Evolutionary conservation across 1,140 invertebrate genomes (phyloP).

Genomic region (Zaprionus capensis): DNA sequence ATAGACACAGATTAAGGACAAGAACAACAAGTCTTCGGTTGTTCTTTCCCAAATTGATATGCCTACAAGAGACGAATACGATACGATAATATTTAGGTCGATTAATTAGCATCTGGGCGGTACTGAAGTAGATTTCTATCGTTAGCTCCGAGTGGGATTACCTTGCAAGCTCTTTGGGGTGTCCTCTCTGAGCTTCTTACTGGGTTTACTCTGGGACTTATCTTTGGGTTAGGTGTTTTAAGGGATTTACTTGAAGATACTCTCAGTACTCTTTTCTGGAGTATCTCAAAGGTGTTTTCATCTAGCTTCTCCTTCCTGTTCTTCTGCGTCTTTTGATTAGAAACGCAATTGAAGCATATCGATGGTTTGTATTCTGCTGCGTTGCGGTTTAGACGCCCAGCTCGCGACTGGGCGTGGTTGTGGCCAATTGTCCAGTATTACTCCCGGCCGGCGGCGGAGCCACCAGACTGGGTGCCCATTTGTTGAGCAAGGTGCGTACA

Average conservation of each 20-base stretch:
- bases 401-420: slow-evolving; percentile 81
- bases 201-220: background rate
- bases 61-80: slow-evolving; percentile 1
- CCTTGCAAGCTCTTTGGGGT: background rate
- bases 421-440: slow-evolving; percentile 83
- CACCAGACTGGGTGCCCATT: slow-evolving; percentile 70
- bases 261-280: background rate
- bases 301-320: background rate
- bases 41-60: slow-evolving; percentile 23
- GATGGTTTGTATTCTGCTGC: slow-evolving; percentile 12
- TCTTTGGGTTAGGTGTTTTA: background rate
- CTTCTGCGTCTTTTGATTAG: slow-evolving; percentile 5
- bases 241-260: background rate
- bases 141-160: background rate
- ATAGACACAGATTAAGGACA: slow-evolving; percentile 13
- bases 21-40: slow-evolving; percentile 17
- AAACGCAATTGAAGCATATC: slow-evolving; percentile 51
- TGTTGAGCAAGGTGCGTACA: slow-evolving; percentile 83
- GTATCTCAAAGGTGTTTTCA: background rate
- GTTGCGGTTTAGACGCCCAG: slow-evolving; percentile 71
- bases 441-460: slow-evolving; percentile 72
- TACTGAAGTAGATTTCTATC: background rate
- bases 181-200: background rate
- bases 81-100: background rate
- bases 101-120: background rate